Evolutionary conservation across 37 sponge, comb jelly and placozoan genomes (phyloP).

Genomic region (Oopsacas minuta): DNA sequence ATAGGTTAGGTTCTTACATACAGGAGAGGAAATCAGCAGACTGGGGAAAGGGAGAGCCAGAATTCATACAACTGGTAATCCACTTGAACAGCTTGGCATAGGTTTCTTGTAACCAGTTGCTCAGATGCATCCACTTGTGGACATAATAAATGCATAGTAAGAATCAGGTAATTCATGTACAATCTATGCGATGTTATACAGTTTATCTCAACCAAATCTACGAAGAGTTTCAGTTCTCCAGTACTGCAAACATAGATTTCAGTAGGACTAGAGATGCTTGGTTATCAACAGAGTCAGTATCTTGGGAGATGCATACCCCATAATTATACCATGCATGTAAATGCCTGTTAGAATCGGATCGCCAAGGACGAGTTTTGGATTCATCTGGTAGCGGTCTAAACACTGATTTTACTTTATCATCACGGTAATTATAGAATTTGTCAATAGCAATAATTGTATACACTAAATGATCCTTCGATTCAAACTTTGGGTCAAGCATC

Average conservation of each 20-base stretch:
- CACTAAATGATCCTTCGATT: conserved; percentile 3
- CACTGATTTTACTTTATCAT: neutral
- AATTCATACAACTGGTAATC: neutral
- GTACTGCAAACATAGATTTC: neutral
- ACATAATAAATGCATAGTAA: neutral
- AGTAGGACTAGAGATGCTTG: conserved; percentile 7
- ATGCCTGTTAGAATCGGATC: neutral
- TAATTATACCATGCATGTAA: neutral
- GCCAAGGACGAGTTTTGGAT: conserved; percentile 2
- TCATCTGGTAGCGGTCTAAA: neutral
- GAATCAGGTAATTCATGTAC: neutral
- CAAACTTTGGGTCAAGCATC: conserved; percentile 10
- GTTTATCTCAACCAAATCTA: neutral
- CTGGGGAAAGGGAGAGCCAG: conserved; percentile 13
- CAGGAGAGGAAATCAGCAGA: conserved; percentile 14
- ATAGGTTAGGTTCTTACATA: conserved; percentile 11
- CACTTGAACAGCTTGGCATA: conserved; percentile 7
- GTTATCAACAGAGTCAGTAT: neutral
- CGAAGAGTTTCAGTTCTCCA: neutral
- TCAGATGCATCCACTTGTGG: conserved; percentile 4
- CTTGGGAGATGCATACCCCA: neutral
- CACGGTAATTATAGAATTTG: neutral
- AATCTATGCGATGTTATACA: conserved; percentile 3
- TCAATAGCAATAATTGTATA: neutral
- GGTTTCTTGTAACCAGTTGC: neutral